These are phyloP conservation scores for Drosophila sp. DNA, from an alignment of 1,140 invertebrate species.

Conservation along the genomic window DNA sequence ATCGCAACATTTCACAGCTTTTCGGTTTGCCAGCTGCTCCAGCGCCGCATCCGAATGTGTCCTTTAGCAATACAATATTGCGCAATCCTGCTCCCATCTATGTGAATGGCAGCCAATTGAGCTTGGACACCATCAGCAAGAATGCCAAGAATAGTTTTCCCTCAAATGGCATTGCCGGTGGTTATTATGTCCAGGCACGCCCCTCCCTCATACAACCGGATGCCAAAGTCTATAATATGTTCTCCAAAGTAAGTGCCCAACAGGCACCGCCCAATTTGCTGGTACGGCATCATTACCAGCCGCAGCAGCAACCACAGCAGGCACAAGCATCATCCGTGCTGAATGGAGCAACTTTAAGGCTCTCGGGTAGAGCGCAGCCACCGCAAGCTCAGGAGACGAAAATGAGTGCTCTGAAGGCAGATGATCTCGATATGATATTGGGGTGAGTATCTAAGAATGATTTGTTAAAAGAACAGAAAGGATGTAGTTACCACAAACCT, in stretches of 20 bases:
- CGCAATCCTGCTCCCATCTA: constrained; percentile 69
- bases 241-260: constrained; percentile 69
- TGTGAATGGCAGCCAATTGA: constrained; percentile 68
- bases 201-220: constrained; percentile 56
- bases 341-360: constrained; percentile 42
- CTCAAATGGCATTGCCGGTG: constrained; percentile 44
- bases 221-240: constrained; percentile 76
- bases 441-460: constrained; percentile 83
- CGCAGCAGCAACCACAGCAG: constrained; percentile 35
- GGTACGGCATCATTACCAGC: constrained; percentile 60
- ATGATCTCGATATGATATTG: constrained; percentile 85
- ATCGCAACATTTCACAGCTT: constrained; percentile 75
- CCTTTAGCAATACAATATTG: constrained; percentile 66
- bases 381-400: constrained; percentile 29
- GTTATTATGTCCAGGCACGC: constrained; percentile 71
- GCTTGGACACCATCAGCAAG: constrained; percentile 64
- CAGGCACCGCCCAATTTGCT: constrained; percentile 60
- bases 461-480: too few species aligned
- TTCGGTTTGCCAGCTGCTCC: constrained; percentile 55
- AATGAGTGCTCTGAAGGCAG: constrained; percentile 77
- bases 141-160: constrained; percentile 63
- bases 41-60: constrained; percentile 73
- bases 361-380: constrained; percentile 54
- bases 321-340: constrained; percentile 32
- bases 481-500: too few species aligned